Percentiles rank a stretch among this genome's conserved stretches.
These are phyloP conservation scores for Enteromius viviparus DNA, from an alignment of 2,797 vertebrate genomes.

Conservation along the genomic window DNA sequence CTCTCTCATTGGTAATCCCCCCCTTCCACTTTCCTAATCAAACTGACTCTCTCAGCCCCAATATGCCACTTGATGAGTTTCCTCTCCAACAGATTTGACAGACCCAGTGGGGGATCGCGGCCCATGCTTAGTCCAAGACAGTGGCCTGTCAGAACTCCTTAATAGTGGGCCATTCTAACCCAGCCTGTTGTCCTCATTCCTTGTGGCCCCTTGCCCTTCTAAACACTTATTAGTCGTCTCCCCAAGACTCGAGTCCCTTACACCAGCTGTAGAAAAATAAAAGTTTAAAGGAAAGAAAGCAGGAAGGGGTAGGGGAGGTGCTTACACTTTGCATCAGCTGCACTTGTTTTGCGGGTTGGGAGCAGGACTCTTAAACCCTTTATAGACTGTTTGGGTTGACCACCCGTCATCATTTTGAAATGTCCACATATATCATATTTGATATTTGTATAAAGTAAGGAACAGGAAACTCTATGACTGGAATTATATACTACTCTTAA, in stretches of 20 bases:
- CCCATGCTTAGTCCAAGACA: constrained; percentile 81
- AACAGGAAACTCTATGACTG: constrained; percentile 53
- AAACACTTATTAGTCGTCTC: constrained; percentile 80
- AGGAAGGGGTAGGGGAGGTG: constrained; percentile 22
- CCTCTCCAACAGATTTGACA: constrained; percentile 80
- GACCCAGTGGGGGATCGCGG: constrained; percentile 77
- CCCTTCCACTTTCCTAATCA: constrained; percentile 51
- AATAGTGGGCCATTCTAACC: constrained; percentile 72
- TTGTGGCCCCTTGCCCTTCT: constrained; percentile 68
- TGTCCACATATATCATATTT: constrained; percentile 73
- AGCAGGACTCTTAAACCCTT: constrained; percentile 71
- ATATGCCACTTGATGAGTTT: constrained; percentile 74
- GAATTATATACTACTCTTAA: not conserved
- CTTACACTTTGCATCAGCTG: constrained; percentile 67
- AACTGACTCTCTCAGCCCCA: constrained; percentile 68
- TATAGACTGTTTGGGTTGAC: constrained; percentile 70
- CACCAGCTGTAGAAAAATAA: constrained; percentile 79
- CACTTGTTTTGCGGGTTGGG: constrained; percentile 77
- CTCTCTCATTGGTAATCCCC: constrained; percentile 31
- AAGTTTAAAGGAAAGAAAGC: constrained; percentile 72
- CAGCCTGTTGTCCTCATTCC: constrained; percentile 77
- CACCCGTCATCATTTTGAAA: constrained; percentile 68
- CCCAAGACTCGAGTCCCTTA: constrained; percentile 46
- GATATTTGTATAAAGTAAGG: constrained; percentile 69
- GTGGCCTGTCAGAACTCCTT: constrained; percentile 80